Evolutionary conservation across 2,797 vertebrate species (phyloP), one percentile per base, ranked within the genome.

Genomic region (Danio kyathit): DNA sequence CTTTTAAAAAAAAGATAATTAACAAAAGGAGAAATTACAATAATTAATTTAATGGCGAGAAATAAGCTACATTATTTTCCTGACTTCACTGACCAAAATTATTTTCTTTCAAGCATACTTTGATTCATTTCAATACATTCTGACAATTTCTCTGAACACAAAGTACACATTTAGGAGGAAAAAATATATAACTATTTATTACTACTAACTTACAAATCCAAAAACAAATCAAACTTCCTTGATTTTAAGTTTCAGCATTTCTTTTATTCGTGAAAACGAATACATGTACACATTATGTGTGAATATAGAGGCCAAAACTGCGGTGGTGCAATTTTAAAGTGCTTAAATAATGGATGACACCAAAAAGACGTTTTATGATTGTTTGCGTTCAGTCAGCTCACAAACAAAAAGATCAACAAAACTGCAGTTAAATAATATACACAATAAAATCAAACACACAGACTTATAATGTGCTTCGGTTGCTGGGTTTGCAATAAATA

Each of bases 231-330:
- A 10, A 48, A 40, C 11, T 2, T 12, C 38, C 3, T 13, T 64
- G 12, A 7, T 0, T 46, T 76, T 12, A 56, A 5, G 19, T 54
- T 77, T 57, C 14, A 38, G 10, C 48, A 57, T 78, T 3, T 49
- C 6, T 29, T 78, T 78, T 60, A 78, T 78, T 78, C 29, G 70
- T 41, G 59, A 12, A 49, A 19, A 69, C 65, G 5, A 19, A 44
- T 19, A 60, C 14, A 1, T 5, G 13, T 19, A n/a, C 69, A 54
- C 69, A 54, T 10, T 56, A 56, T 0, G 4, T 3, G 1, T 48
- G 41, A 66, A 29, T n/a, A 16, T 38, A 67, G 6, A n/a, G 1
- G 21, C 11, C 40, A 54, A 65, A 66, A 12, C 12, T 3, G 1
- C 61, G 11, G 29, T 54, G 52, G 40, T 73, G 40, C 0, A 6